Conservation (phyloP, 2,797 vertebrate species). For the Falco columbarius region DNA sequence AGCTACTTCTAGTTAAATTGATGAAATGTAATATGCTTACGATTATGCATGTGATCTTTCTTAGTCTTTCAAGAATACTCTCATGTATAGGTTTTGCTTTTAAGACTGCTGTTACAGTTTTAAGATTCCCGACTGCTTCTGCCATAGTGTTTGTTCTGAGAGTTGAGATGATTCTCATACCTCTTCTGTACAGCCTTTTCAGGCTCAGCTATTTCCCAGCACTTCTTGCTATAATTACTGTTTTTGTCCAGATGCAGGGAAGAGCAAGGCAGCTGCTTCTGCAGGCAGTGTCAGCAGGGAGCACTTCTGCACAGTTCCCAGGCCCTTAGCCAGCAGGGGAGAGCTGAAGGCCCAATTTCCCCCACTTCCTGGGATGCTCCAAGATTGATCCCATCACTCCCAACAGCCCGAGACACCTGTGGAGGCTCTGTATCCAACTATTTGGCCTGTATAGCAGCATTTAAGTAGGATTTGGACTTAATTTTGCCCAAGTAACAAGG, state of each 20-base stretch:
- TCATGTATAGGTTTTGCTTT: not conserved
- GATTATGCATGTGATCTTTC: not conserved
- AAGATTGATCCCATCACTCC: not conserved
- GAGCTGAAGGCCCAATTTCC: not conserved
- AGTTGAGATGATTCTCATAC: not conserved
- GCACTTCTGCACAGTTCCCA: conserved; percentile 58
- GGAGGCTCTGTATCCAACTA: not conserved
- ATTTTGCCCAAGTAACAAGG: not conserved
- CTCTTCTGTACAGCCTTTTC: not conserved
- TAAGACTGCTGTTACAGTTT: not conserved
- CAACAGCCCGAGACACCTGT: not conserved
- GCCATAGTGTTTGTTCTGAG: not conserved
- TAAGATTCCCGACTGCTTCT: not conserved
- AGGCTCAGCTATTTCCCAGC: conserved; percentile 16
- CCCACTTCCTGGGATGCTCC: not conserved
- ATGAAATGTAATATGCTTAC: not conserved
- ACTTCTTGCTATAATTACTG: not conserved
- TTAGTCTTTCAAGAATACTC: not conserved
- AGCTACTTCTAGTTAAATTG: not conserved
- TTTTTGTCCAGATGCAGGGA: conserved; percentile 15
- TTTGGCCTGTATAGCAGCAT: not conserved
- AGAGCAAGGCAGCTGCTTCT: conserved; percentile 42
- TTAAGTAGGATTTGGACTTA: not conserved
- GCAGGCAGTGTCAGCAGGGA: conserved; percentile 47
- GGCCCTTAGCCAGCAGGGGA: conserved; percentile 16